phyloP scores from a whole-genome alignment of 53 echinoderm and acorn worm species.

The Zoroaster sp. region DNA sequence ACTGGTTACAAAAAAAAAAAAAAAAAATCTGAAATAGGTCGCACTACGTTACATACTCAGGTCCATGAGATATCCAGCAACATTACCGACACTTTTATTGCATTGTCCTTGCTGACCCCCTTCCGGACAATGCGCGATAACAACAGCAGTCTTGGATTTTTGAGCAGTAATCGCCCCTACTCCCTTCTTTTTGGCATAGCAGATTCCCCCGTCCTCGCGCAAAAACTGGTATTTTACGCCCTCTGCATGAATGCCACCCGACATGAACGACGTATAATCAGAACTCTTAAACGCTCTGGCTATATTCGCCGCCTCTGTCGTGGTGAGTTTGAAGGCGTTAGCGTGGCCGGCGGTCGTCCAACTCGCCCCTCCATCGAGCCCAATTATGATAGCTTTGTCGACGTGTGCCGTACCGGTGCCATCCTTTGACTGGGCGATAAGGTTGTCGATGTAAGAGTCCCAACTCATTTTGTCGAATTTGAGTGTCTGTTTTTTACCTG shows the following conservation, averaged over 20 bases:
- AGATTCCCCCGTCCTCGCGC: constrained; percentile 59
- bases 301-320: constrained; percentile 22
- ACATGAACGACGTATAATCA: constrained; percentile 68
- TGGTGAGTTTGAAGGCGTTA: constrained; percentile 27
- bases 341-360: constrained; percentile 70
- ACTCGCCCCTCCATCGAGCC: constrained; percentile 59
- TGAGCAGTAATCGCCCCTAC: constrained; percentile 64
- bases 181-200: constrained; percentile 74
- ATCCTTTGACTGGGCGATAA: constrained; percentile 77
- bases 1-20: not conserved
- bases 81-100: constrained; percentile 75
- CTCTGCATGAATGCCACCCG: constrained; percentile 40
- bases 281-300: constrained; percentile 64
- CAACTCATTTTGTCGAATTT: constrained; percentile 14
- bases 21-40: not conserved
- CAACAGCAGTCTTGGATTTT: constrained; percentile 74
- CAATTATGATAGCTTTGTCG: constrained; percentile 74
- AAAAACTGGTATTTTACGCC: constrained; percentile 77
- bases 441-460: constrained; percentile 87
- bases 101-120: constrained; percentile 76
- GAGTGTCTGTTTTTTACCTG: not conserved
- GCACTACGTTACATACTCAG: constrained; percentile 58
- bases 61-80: constrained; percentile 78
- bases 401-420: constrained; percentile 41
- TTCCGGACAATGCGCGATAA: constrained; percentile 67